A percentile compares a stretch with the other conserved stretches of the same genome.
Evolutionary conservation across 2,113 vertebrate species (phyloP).

Genomic region (Xiphias gladius): DNA sequence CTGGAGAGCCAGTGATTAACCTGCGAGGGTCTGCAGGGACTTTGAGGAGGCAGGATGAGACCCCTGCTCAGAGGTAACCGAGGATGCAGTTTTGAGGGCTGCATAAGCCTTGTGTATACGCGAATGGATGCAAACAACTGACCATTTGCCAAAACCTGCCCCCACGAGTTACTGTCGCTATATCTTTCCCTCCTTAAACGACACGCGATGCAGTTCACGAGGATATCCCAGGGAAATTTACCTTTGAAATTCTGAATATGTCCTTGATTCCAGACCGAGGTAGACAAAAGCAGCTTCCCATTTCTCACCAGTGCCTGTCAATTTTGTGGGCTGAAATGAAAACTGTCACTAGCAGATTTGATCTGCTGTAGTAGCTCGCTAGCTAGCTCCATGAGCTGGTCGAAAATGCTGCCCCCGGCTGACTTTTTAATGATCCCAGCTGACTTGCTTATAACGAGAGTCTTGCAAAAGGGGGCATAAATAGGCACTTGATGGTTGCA

Average conservation of each 20-base stretch:
- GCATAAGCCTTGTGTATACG: not conserved
- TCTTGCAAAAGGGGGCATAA: not conserved
- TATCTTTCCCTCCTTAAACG: not conserved
- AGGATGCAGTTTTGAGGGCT: constrained; percentile 4
- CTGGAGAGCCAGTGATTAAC: constrained; percentile 69
- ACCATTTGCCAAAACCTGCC: not conserved
- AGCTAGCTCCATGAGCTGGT: not conserved
- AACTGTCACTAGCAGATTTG: not conserved
- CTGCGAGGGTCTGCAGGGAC: constrained; percentile 58
- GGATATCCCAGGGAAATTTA: not conserved
- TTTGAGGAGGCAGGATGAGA: constrained; percentile 28
- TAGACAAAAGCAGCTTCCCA: not conserved
- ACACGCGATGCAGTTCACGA: not conserved
- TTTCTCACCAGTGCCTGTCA: not conserved
- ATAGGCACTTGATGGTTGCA: no score
- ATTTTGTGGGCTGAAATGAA: no score
- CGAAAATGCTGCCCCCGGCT: not conserved
- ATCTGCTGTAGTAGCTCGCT: not conserved
- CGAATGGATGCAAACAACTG: not conserved
- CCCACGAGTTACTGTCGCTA: not conserved
- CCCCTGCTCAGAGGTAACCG: constrained; percentile 6
- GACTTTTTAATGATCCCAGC: no score
- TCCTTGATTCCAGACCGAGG: not conserved
- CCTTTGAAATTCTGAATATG: not conserved
- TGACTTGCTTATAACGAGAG: no score